phyloP scores from a whole-genome alignment of 2,888 invertebrate genomes.

The Tetragonula carbonaria region DNA sequence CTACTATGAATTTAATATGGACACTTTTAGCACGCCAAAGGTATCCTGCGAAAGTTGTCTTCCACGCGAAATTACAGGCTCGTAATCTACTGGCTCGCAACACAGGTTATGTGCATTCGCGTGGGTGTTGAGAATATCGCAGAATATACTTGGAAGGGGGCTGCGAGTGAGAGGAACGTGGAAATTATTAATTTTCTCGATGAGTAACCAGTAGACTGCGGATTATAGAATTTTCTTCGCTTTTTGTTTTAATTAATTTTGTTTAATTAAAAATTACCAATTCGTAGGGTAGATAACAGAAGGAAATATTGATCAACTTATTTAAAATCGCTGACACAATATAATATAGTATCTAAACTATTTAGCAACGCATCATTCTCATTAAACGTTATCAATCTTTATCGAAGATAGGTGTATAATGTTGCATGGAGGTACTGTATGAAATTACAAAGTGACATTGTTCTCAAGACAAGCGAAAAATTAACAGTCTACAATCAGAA shows the following conservation, averaged over 20 bases:
- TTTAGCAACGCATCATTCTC: background rate
- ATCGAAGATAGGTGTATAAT: background rate
- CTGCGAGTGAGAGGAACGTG: background rate
- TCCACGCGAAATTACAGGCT: conserved; percentile 28
- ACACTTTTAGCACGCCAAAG: conserved; percentile 2
- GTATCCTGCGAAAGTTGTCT: background rate
- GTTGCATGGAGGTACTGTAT: background rate
- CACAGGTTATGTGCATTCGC: conserved; percentile 7
- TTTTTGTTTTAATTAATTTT: background rate
- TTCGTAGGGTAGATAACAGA: background rate
- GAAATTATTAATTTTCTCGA: background rate
- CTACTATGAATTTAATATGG: conserved; percentile 25
- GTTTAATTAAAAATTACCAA: background rate
- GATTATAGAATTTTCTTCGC: background rate
- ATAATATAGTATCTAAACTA: background rate
- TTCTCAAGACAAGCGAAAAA: background rate
- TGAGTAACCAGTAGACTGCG: background rate
- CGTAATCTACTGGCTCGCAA: background rate
- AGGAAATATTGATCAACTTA: background rate
- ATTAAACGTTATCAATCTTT: background rate
- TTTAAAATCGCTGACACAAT: background rate
- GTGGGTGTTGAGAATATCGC: conserved; percentile 16
- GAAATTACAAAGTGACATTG: background rate
- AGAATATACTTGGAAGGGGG: background rate
- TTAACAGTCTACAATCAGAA: background rate